Conservation (phyloP, 2,797 vertebrate genomes). For the Poeciliopsis turneri region DNA sequence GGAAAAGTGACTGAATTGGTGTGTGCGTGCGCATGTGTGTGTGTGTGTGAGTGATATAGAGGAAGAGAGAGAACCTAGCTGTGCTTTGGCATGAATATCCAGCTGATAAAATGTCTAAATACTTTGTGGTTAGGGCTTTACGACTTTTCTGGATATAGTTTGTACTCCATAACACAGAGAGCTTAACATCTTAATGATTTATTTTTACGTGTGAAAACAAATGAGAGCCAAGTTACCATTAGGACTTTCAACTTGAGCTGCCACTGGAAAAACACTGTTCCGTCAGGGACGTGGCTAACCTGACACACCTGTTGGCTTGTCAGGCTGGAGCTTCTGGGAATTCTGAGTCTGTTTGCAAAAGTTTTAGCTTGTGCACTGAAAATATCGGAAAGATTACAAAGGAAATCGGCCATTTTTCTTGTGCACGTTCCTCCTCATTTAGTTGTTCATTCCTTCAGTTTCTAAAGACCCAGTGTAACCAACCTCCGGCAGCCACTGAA, state of each 20-base stretch:
- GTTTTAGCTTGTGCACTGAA: neutral
- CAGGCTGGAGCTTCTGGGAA: neutral
- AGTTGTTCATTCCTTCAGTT: neutral
- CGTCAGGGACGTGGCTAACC: neutral
- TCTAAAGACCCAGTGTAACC: neutral
- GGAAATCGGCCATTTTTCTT: neutral
- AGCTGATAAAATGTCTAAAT: neutral
- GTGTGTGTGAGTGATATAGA: neutral
- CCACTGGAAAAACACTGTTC: neutral
- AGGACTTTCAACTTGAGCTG: neutral
- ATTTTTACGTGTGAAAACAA: neutral
- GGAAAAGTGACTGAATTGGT: conserved; percentile 15
- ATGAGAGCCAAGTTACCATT: neutral
- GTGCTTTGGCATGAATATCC: neutral
- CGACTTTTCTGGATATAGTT: neutral
- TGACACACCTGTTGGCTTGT: neutral
- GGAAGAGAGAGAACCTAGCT: neutral
- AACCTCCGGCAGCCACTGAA: neutral
- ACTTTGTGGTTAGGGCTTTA: neutral
- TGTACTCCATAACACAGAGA: neutral
- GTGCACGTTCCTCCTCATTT: neutral
- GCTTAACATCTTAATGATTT: neutral
- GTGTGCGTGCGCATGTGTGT: neutral
- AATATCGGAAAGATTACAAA: neutral
- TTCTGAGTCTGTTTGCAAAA: neutral